Conservation (phyloP, 2,113 vertebrate genomes). For the Cynoglossus semilaevis region DNA sequence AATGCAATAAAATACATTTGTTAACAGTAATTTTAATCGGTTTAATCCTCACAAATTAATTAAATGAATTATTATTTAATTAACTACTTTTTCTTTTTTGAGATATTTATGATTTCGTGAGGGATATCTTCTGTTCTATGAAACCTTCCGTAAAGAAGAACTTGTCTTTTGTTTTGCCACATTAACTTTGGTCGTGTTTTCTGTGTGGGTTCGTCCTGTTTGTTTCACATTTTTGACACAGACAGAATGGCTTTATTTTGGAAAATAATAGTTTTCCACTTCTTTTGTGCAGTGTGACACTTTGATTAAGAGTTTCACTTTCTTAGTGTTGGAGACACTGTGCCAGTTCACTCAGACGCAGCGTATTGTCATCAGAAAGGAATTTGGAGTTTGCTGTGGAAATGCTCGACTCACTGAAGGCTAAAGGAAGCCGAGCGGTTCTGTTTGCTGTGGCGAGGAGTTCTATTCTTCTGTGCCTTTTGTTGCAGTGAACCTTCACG, state of each 20-base stretch:
- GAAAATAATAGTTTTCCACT: slow-evolving; percentile 20
- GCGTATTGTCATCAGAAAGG: slow-evolving; percentile 13
- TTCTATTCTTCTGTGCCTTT: no score
- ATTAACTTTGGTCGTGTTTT: neutral
- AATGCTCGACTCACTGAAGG: slow-evolving; percentile 2
- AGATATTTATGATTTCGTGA: no score
- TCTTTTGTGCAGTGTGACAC: slow-evolving; percentile 23
- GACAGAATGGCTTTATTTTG: slow-evolving; percentile 1
- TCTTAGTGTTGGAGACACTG: slow-evolving; percentile 25
- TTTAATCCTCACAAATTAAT: no score
- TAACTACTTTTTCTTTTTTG: no score
- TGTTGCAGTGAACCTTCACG: slow-evolving; percentile 16
- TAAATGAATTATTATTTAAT: no score
- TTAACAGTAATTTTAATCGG: no score
- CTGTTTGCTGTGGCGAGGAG: no score
- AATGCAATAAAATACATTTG: no score
- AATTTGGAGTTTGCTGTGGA: slow-evolving; percentile 2
- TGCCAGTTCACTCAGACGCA: slow-evolving; percentile 28
- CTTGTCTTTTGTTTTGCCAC: neutral
- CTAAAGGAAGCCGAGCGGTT: no score
- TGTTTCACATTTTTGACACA: neutral
- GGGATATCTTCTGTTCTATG: no score
- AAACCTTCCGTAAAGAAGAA: no score
- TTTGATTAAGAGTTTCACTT: slow-evolving; percentile 29
- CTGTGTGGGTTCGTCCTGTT: neutral